These are phyloP conservation scores for Hofmannophila pseudospretella DNA, from an alignment of 2,888 invertebrate species.

Conservation along the genomic window DNA sequence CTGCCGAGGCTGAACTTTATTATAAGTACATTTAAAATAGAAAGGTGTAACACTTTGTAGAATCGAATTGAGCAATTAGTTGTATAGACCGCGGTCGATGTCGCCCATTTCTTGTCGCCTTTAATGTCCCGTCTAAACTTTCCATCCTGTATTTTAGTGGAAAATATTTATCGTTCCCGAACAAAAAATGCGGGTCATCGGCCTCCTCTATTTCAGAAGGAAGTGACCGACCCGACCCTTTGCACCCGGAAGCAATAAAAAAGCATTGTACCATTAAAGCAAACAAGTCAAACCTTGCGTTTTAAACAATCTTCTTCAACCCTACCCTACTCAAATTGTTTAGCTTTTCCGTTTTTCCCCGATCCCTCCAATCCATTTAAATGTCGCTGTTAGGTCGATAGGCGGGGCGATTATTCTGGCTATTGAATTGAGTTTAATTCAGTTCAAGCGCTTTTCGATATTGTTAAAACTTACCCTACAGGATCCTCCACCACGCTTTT, in stretches of 20 bases:
- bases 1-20: too few relatives aligned
- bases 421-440: slow-evolving; percentile 11
- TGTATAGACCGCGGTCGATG: too few relatives aligned
- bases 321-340: not conserved
- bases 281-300: not conserved
- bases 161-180: not conserved
- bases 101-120: too few relatives aligned
- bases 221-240: not conserved
- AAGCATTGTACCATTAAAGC: not conserved
- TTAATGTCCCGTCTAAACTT: too few relatives aligned
- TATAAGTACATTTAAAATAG: too few relatives aligned
- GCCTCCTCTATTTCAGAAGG: not conserved
- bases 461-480: slow-evolving; percentile 81
- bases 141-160: too few relatives aligned
- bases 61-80: too few relatives aligned
- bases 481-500: slow-evolving; percentile 92
- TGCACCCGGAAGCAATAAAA: not conserved
- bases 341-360: not conserved
- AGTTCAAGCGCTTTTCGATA: slow-evolving; percentile 5
- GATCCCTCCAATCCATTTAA: slow-evolving; percentile 4
- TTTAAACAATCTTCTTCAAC: not conserved
- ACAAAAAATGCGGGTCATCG: not conserved
- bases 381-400: slow-evolving; percentile 7
- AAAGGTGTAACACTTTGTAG: too few relatives aligned
- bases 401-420: slow-evolving; percentile 4